phyloP scores from a whole-genome alignment of 2,797 vertebrate genomes.

The Euphonia xanthogaster region DNA sequence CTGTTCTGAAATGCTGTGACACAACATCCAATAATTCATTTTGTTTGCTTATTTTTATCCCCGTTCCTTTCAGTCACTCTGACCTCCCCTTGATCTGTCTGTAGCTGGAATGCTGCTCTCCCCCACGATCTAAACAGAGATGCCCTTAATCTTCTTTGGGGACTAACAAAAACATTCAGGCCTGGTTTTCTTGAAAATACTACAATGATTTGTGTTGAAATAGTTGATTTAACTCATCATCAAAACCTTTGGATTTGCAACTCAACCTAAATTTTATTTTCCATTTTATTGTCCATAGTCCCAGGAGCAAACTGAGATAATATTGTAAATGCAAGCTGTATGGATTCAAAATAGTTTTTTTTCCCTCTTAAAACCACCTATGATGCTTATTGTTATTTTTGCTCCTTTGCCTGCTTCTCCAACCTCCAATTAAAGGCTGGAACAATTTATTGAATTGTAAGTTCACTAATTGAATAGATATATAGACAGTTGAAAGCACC shows the following conservation, averaged over 20 bases:
- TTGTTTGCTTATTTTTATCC: not conserved
- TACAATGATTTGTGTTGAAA: not conserved
- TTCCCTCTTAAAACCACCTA: not conserved
- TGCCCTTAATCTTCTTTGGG: not conserved
- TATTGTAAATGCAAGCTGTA: not conserved
- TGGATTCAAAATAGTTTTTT: not conserved
- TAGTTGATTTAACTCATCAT: not conserved
- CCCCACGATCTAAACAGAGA: not conserved
- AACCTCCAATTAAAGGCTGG: not conserved
- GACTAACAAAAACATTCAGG: not conserved
- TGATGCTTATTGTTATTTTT: not conserved
- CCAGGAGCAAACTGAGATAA: not conserved
- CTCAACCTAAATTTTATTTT: not conserved
- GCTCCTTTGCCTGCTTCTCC: not conserved
- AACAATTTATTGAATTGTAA: slow-evolving; percentile 4
- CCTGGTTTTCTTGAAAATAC: not conserved
- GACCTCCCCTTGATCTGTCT: not conserved
- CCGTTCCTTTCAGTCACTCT: not conserved
- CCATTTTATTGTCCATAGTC: not conserved
- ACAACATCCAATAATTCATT: not conserved
- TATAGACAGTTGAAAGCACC: slow-evolving; percentile 6
- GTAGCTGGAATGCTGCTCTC: not conserved
- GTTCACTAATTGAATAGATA: slow-evolving; percentile 19
- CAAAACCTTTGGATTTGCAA: not conserved
- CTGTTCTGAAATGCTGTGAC: not conserved